A percentile compares a stretch with the other conserved stretches of the same genome.
Conservation (phyloP, 2,888 invertebrate genomes). For the Folsomia manolachei region DNA sequence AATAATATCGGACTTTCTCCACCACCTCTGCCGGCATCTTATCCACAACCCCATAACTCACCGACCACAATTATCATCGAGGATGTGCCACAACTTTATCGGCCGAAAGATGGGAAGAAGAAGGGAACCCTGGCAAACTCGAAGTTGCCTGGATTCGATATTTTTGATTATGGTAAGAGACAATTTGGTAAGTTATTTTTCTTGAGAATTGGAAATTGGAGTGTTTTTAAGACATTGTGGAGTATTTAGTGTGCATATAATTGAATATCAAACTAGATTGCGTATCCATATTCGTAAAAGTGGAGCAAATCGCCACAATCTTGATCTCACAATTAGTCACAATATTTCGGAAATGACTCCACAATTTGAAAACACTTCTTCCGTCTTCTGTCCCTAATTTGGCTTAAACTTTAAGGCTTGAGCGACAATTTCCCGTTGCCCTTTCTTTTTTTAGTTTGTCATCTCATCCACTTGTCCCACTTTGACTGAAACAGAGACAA, state of each 20-base stretch:
- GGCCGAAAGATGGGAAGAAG: not conserved
- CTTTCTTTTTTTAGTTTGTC: not conserved
- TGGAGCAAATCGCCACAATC: not conserved
- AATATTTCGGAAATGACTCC: not conserved
- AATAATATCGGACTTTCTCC: not conserved
- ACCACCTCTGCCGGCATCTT: constrained; percentile 7
- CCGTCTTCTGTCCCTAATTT: not conserved
- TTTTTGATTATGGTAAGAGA: constrained; percentile 44
- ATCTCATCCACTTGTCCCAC: not conserved
- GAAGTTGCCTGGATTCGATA: constrained; percentile 43
- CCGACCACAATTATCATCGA: constrained; percentile 24
- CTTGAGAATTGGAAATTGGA: not conserved
- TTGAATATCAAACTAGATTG: no score
- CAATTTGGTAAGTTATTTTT: constrained; percentile 40
- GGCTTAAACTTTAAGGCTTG: not conserved
- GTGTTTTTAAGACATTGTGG: no score
- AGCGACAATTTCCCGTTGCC: not conserved
- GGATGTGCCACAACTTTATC: not conserved
- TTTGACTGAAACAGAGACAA: not conserved
- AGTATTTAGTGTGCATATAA: not conserved
- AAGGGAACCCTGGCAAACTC: constrained; percentile 25
- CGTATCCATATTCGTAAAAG: not conserved
- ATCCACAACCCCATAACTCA: constrained; percentile 14
- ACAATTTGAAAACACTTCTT: not conserved
- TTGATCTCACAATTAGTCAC: no score